These are phyloP conservation scores for Sebastes vulpes DNA, from an alignment of 2,797 vertebrate species.

Conservation along the genomic window DNA sequence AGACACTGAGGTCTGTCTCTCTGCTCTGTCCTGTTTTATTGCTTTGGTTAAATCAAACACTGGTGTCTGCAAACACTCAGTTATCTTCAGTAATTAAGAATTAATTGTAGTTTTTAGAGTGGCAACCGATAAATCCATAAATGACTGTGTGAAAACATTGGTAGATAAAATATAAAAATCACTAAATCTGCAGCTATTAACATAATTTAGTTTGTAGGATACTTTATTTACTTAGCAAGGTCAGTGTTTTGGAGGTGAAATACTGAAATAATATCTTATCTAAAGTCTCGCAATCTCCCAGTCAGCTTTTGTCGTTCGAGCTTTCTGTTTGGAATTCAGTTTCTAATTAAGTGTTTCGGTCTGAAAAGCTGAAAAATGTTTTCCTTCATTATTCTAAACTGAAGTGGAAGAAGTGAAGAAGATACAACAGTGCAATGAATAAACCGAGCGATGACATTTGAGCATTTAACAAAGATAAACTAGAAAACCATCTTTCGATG, in stretches of 20 bases:
- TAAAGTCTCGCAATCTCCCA: not conserved
- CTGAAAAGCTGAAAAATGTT: not conserved
- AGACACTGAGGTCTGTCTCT: not conserved
- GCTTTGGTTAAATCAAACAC: not conserved
- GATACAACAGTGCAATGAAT: not conserved
- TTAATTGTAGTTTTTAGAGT: not conserved
- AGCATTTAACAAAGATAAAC: not conserved
- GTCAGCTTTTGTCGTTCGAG: not conserved
- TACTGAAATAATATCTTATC: not conserved
- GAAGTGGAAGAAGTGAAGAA: not conserved
- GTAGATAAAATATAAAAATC: not conserved
- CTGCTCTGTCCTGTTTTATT: not conserved
- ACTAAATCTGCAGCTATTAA: not conserved
- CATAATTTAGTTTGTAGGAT: not conserved
- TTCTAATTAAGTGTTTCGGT: not conserved
- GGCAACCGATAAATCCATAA: not conserved
- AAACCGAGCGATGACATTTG: not conserved
- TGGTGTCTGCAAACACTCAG: not conserved
- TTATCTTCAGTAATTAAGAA: not conserved
- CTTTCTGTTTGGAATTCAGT: not conserved
- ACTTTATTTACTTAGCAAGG: not conserved
- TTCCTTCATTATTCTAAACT: not conserved
- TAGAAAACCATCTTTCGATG: too few relatives aligned
- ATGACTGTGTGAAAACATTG: not conserved
- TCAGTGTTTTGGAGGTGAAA: not conserved